Conservation (phyloP, 2,797 vertebrate species). For the Trachops cirrhosus region DNA sequence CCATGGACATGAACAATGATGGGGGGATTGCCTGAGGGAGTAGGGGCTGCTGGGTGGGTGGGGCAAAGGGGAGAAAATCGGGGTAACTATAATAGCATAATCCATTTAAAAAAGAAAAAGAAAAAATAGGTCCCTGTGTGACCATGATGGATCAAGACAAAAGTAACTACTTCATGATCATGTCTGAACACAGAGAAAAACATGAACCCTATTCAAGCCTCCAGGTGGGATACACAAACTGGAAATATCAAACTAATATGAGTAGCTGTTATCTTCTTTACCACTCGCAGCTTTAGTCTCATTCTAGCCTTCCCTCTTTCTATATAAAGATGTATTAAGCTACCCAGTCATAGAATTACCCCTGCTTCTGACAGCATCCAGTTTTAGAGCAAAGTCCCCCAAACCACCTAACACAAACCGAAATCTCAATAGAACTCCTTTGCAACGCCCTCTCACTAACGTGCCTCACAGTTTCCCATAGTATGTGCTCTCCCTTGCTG, state of each 20-base stretch:
- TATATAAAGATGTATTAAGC: conserved; percentile 1
- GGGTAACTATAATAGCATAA: no score
- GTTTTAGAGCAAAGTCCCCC: not conserved
- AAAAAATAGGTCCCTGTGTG: not conserved
- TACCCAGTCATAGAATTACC: not conserved
- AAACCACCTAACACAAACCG: not conserved
- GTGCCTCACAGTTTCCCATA: not conserved
- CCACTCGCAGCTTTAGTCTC: not conserved
- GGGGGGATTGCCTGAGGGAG: no score
- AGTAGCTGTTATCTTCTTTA: not conserved
- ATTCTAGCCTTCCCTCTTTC: not conserved
- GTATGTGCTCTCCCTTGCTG: not conserved
- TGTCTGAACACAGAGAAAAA: not conserved
- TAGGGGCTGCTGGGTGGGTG: no score
- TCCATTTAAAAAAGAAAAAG: no score
- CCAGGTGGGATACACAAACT: not conserved
- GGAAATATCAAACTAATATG: not conserved
- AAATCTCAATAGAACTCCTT: conserved; percentile 8
- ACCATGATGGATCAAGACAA: not conserved
- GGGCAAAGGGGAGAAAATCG: no score
- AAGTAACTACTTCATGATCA: not conserved
- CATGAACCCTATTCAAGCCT: not conserved
- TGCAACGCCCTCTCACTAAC: not conserved
- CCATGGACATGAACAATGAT: no score
- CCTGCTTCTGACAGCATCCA: not conserved